A percentile compares a stretch with the other conserved stretches of the same genome.
Evolutionary conservation across 2,113 vertebrate genomes (phyloP).

Genomic region (Amphiprion percula): DNA sequence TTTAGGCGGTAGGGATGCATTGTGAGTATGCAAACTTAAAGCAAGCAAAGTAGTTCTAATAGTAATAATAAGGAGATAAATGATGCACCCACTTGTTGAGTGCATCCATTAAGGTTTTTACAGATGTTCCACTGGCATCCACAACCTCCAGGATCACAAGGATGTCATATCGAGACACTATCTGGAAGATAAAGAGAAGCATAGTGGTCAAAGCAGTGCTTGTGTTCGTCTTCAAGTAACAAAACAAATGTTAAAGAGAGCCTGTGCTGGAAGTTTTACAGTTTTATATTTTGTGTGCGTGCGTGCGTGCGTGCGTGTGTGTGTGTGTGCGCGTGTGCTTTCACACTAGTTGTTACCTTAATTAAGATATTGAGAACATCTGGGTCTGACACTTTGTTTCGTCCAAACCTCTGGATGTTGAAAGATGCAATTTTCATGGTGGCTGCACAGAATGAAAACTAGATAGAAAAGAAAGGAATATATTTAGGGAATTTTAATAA

Average conservation of each 20-base stretch:
- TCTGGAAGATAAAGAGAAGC: slow-evolving; percentile 58
- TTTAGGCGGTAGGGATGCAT: too few relatives aligned
- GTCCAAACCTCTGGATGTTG: slow-evolving; percentile 80
- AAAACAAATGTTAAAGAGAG: too few relatives aligned
- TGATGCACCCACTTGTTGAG: slow-evolving; percentile 78
- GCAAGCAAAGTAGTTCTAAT: too few relatives aligned
- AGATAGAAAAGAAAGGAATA: background rate
- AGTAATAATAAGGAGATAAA: background rate
- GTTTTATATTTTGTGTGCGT: too few relatives aligned
- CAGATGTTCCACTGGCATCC: slow-evolving; percentile 70
- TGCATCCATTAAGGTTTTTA: slow-evolving; percentile 69
- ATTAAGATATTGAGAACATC: slow-evolving; percentile 57
- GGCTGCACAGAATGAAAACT: slow-evolving; percentile 28
- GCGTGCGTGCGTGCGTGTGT: too few relatives aligned
- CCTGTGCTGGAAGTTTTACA: too few relatives aligned
- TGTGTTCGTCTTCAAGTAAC: too few relatives aligned
- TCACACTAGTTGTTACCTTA: slow-evolving; percentile 57
- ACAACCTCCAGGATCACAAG: slow-evolving; percentile 85
- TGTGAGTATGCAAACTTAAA: too few relatives aligned
- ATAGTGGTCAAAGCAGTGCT: too few relatives aligned
- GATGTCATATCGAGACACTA: slow-evolving; percentile 85
- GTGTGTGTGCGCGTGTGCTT: background rate
- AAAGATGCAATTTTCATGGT: slow-evolving; percentile 82
- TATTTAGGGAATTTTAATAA: background rate
- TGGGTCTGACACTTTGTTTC: slow-evolving; percentile 71